A percentile compares a stretch with the other conserved stretches of the same genome.
Conservation (phyloP, 2,888 invertebrate species). For the Phyllotreta striolata region DNA sequence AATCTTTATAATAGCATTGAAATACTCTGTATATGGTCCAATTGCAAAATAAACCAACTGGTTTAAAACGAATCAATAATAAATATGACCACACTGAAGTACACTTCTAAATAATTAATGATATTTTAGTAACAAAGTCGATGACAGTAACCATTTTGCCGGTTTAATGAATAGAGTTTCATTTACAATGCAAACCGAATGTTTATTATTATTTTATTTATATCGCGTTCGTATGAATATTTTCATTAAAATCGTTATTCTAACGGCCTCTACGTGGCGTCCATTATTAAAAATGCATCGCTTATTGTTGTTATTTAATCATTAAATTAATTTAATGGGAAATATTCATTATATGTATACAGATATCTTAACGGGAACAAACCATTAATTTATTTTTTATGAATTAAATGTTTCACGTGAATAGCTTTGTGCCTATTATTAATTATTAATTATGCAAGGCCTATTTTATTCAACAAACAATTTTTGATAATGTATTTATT, state of each 20-base stretch:
- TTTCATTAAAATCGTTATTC: constrained; percentile 7
- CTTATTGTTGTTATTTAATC: no score
- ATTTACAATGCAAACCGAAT: constrained; percentile 16
- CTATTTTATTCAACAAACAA: no score
- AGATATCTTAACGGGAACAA: no score
- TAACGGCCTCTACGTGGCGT: background rate
- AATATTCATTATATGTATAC: no score
- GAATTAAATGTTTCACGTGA: no score
- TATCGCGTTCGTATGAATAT: constrained; percentile 4
- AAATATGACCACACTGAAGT: constrained; percentile 9
- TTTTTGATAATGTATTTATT: no score
- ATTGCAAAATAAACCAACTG: background rate
- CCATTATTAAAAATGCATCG: no score
- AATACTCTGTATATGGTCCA: background rate
- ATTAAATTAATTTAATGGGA: no score
- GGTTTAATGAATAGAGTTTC: constrained; percentile 22
- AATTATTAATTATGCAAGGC: no score
- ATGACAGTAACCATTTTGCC: constrained; percentile 17
- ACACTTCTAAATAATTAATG: constrained; percentile 16
- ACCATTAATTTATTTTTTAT: no score
- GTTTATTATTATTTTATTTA: constrained; percentile 14
- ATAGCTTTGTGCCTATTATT: no score
- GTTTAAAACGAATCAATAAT: constrained; percentile 7
- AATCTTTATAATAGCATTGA: no score
- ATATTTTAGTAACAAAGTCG: constrained; percentile 15